These are phyloP conservation scores for Ormyrus labotus DNA, from an alignment of 2,888 invertebrate species.

Conservation along the genomic window DNA sequence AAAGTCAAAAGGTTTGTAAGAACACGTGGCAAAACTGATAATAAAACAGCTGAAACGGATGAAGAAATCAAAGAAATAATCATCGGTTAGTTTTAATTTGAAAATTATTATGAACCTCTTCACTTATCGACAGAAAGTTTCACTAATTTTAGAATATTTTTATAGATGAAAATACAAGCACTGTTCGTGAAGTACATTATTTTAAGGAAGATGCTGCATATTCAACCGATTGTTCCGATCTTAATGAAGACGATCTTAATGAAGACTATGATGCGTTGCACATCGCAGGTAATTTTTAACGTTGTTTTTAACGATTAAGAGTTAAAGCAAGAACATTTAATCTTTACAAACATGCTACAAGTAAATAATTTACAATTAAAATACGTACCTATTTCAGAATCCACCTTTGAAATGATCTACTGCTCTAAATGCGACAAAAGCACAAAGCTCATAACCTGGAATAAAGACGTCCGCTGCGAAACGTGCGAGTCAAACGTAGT, in stretches of 20 bases:
- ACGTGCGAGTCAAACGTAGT: conserved; percentile 28
- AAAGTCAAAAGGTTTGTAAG: conserved; percentile 11
- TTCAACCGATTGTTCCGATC: neutral
- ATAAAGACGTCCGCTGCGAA: conserved; percentile 12
- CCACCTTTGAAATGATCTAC: conserved; percentile 29
- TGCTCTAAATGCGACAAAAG: conserved; percentile 13
- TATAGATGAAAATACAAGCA: conserved; percentile 22
- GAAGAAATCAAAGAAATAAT: conserved; percentile 33
- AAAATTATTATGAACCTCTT: neutral
- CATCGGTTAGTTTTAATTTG: conserved; percentile 20
- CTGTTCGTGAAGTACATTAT: conserved; percentile 39
- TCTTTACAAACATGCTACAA: neutral
- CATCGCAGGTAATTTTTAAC: conserved; percentile 2
- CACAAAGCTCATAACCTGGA: neutral
- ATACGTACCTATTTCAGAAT: neutral
- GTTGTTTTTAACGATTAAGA: too few species aligned
- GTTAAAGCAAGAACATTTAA: neutral
- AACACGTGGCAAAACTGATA: neutral
- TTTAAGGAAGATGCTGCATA: conserved; percentile 12
- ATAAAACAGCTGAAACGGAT: neutral
- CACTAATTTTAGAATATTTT: conserved; percentile 1
- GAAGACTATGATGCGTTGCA: conserved; percentile 7
- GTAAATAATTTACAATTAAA: neutral
- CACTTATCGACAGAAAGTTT: too few species aligned
- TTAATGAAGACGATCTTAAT: neutral